Percentiles rank a stretch among this genome's conserved stretches.
phyloP scores from a whole-genome alignment of 2,888 invertebrate genomes.

The Protophormia terraenovae region DNA sequence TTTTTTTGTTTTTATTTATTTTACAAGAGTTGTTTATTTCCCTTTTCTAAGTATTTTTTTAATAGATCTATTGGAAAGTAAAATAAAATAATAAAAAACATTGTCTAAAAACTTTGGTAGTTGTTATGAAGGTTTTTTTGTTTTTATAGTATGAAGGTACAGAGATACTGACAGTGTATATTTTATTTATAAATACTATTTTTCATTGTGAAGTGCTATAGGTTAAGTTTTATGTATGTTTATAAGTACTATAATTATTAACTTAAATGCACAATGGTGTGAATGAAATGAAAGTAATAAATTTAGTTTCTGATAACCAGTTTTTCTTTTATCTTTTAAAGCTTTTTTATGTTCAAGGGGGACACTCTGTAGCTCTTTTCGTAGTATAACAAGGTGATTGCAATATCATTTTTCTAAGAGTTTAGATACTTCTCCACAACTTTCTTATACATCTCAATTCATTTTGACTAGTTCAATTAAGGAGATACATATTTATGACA shows the following conservation, averaged over 20 bases:
- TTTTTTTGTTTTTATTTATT: conserved; percentile 11
- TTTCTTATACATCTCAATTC: too few relatives aligned
- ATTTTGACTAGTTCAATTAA: too few relatives aligned
- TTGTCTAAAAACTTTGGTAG: conserved; percentile 36
- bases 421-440: too few relatives aligned
- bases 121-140: conserved; percentile 71
- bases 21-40: not conserved
- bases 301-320: too few relatives aligned
- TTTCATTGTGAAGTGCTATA: conserved; percentile 39
- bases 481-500: too few relatives aligned
- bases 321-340: too few relatives aligned
- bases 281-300: not conserved
- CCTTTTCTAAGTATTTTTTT: conserved; percentile 1
- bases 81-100: conserved; percentile 17
- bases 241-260: not conserved
- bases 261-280: conserved; percentile 30
- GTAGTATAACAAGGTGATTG: too few relatives aligned
- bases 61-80: conserved; percentile 8
- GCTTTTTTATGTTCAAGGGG: too few relatives aligned
- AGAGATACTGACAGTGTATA: conserved; percentile 76
- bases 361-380: too few relatives aligned
- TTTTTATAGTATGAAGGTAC: conserved; percentile 74
- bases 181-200: conserved; percentile 27
- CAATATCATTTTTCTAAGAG: too few relatives aligned
- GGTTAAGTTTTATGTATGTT: conserved; percentile 5